phyloP scores from a whole-genome alignment of 2,113 vertebrate species.

The Trichechus manatus region DNA sequence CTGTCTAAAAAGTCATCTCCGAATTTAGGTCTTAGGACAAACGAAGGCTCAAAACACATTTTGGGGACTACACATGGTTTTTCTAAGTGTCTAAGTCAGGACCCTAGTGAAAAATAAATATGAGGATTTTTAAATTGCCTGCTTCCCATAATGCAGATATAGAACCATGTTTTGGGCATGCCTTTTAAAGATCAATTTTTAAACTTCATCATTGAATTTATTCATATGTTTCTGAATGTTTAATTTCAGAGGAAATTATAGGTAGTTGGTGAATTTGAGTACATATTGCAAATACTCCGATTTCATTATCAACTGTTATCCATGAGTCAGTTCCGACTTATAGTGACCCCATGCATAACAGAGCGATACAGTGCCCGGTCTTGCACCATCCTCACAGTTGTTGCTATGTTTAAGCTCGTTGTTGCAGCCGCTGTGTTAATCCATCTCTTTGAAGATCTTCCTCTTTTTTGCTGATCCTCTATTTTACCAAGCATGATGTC shows the following conservation, averaged over 20 bases:
- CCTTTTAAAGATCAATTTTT: slow-evolving; percentile 1
- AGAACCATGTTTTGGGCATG: neutral
- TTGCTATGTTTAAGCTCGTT: too few relatives aligned
- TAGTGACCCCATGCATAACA: too few relatives aligned
- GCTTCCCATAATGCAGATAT: neutral
- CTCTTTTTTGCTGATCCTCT: too few relatives aligned
- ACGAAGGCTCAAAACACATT: neutral
- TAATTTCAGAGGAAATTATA: slow-evolving; percentile 3
- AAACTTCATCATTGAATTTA: neutral
- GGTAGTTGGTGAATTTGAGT: neutral
- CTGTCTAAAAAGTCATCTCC: neutral
- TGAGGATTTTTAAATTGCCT: neutral
- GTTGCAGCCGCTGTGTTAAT: too few relatives aligned
- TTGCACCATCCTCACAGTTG: too few relatives aligned
- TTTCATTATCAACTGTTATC: neutral
- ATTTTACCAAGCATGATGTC: too few relatives aligned
- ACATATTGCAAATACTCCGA: neutral
- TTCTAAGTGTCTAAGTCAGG: neutral
- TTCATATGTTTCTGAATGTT: neutral
- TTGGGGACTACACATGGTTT: neutral
- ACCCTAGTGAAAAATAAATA: neutral
- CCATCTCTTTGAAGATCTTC: too few relatives aligned
- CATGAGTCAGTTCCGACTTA: too few relatives aligned
- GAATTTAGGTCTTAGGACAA: slow-evolving; percentile 38
- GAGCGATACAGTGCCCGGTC: too few relatives aligned